Evolutionary conservation across 1,140 invertebrate genomes (phyloP), one percentile per base, ranked within the genome.

Genomic region (Fopius arisanus): DNA sequence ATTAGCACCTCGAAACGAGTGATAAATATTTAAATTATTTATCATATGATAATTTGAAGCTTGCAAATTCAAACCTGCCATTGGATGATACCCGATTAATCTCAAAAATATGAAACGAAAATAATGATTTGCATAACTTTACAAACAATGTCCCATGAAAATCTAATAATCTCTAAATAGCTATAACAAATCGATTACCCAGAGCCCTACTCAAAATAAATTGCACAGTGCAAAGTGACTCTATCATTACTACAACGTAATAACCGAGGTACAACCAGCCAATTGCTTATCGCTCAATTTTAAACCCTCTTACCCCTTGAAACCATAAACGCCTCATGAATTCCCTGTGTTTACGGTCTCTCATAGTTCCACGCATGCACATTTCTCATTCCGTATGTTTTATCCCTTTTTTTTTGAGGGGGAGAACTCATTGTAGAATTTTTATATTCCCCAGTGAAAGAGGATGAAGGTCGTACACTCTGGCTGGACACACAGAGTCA

Each of bases 401-500:
- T n/a, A 48, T 48, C 16, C 9, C 6, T 48, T 43, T 16, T 48
- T 48, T 48, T 48, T 14, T 37, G 5, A 37, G 12, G 5, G 14
- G 7, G 43, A 48, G 51, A 67, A 19, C 29, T 33, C 6, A 51
- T 21, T 74, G 62, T 63, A 28, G 31, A 9, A 72, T 65, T 66
- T 70, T 62, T 59, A n/a, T 70, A 67, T 26, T 76, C 77, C 77
- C 76, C 76, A 82, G 81, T 82, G 65, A 86, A 88, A 78, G 92
- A 93, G 83, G 93, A 94, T 79, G 93, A 93, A 78, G 91, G 91
- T 21, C 90, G 92, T 78, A 91, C 92, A 10, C 86, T 94, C n/a
- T 94, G 93, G 90, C 88, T 93, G 76, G 93, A 93, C 78, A 93
- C 91, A 21, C 92, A 93, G 81, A 93, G 92, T 62, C 92, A 94